Evolutionary conservation across 2,113 vertebrate species (phyloP), one percentile per base, ranked within the genome.

Genomic region (Hyaena hyaena): DNA sequence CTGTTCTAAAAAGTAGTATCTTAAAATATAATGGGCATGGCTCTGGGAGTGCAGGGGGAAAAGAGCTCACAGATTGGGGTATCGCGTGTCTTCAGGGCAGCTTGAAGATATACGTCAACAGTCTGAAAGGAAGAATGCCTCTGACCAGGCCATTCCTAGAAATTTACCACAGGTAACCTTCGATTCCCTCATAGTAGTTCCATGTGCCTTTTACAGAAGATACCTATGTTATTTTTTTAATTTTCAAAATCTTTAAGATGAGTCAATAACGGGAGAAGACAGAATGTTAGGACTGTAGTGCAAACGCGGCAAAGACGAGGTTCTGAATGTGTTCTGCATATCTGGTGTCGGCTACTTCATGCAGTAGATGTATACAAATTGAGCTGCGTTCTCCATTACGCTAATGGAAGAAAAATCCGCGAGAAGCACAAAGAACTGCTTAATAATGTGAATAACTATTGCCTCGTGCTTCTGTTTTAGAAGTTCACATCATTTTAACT

Each of bases 191-290:
- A 9, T 55, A 61, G 61, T 81, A 66, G 66, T 53, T 61, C 5
- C 4, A 31, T 74, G 21, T 65, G 26, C 26, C 66, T 88, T 91
- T 82, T 81, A 92, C 5, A 33, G 86, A 88, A 90, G 61, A 33
- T 6, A 24, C 14, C 26, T 65, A 26, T 33, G 1, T 58, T 12
- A 4, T 66, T 68, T 77, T 83, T 66, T 69, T 48, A 8, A 31
- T 43, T 83, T 92, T 82, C 39, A 43, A 88, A 80, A 33, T 88
- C 55, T 48, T 88, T 76, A 50, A 85, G 58, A n/a, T 31, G 63
- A 74, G 16, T 87, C 43, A 79, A 53, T 65, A 83, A 61, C 65
- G 26, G 61, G 55, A 79, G 81, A 73, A 90, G 74, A 65, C 23
- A 50, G 45, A 17, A 35, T 33, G 16, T 9, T 8, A 16, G 33